phyloP scores from a whole-genome alignment of 1,140 invertebrate species.

The Pseudomyrmex pallidus region DNA sequence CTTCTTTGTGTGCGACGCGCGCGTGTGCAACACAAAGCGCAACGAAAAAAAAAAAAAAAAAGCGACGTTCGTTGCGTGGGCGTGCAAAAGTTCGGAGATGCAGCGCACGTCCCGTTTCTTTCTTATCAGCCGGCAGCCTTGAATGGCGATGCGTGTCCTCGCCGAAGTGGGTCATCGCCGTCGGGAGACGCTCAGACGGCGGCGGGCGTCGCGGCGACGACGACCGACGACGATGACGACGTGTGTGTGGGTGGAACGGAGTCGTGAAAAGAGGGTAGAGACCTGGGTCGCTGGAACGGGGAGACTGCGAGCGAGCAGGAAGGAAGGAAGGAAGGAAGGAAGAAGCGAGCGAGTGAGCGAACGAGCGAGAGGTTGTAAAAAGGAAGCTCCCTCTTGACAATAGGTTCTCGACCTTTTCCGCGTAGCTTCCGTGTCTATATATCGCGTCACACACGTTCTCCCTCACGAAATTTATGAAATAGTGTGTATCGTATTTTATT shows the following conservation, averaged over 20 bases:
- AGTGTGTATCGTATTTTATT: not conserved
- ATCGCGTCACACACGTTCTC: slow-evolving; percentile 71
- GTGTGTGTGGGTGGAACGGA: slow-evolving; percentile 74
- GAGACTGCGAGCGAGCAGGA: not conserved
- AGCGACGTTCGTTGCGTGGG: too few relatives aligned
- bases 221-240: slow-evolving; percentile 49
- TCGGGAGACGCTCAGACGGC: slow-evolving; percentile 65
- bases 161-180: slow-evolving; percentile 70
- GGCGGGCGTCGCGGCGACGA: slow-evolving; percentile 68
- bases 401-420: slow-evolving; percentile 82
- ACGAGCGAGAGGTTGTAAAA: slow-evolving; percentile 27
- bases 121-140: slow-evolving; percentile 44
- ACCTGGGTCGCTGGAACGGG: slow-evolving; percentile 46
- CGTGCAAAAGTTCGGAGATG: not conserved
- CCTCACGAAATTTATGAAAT: slow-evolving; percentile 33
- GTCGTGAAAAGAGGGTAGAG: slow-evolving; percentile 64
- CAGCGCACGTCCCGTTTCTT: slow-evolving; percentile 15
- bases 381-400: slow-evolving; percentile 65
- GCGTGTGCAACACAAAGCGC: not conserved
- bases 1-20: not conserved
- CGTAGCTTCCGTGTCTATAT: slow-evolving; percentile 71
- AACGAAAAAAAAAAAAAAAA: not conserved
- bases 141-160: slow-evolving; percentile 62
- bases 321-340: not conserved
- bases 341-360: not conserved